phyloP scores from a whole-genome alignment of 1,140 invertebrate species.

The Dinoponera quadriceps region DNA sequence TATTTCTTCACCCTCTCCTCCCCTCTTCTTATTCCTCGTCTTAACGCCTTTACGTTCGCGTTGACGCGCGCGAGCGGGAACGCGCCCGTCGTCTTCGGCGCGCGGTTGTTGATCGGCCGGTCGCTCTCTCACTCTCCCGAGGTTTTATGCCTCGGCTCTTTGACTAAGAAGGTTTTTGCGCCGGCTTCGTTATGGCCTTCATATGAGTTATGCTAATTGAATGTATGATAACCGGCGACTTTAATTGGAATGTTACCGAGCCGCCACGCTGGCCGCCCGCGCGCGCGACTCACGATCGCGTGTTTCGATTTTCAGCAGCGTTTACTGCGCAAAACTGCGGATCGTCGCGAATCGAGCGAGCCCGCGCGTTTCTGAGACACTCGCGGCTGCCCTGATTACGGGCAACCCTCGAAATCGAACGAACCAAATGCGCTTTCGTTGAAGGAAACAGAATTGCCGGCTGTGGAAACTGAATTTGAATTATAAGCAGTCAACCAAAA shows the following conservation, averaged over 20 bases:
- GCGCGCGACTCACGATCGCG: neutral
- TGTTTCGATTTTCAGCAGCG: slow-evolving; percentile 55
- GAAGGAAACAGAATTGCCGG: too few species aligned
- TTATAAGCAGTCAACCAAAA: too few species aligned
- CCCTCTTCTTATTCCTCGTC: slow-evolving; percentile 66
- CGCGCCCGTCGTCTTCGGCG: slow-evolving; percentile 7
- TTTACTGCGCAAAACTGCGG: slow-evolving; percentile 52
- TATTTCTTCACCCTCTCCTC: slow-evolving; percentile 68
- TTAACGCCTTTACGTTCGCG: slow-evolving; percentile 64
- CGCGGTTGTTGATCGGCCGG: slow-evolving; percentile 13
- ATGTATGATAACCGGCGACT: slow-evolving; percentile 76
- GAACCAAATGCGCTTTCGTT: neutral
- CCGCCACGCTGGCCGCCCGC: slow-evolving; percentile 6
- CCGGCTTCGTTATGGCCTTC: slow-evolving; percentile 72
- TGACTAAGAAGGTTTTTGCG: slow-evolving; percentile 76
- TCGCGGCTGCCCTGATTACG: neutral
- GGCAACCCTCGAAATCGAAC: neutral
- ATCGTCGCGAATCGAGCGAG: slow-evolving; percentile 23
- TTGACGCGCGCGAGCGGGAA: slow-evolving; percentile 43
- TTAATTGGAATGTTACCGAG: slow-evolving; percentile 79
- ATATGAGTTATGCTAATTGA: slow-evolving; percentile 83
- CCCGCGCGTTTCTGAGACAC: neutral
- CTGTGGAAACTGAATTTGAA: too few species aligned
- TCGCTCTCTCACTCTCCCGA: slow-evolving; percentile 4
- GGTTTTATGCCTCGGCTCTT: slow-evolving; percentile 72